These are phyloP conservation scores for Andinoacara biseriatus DNA, from an alignment of 2,113 vertebrate species.

Conservation along the genomic window DNA sequence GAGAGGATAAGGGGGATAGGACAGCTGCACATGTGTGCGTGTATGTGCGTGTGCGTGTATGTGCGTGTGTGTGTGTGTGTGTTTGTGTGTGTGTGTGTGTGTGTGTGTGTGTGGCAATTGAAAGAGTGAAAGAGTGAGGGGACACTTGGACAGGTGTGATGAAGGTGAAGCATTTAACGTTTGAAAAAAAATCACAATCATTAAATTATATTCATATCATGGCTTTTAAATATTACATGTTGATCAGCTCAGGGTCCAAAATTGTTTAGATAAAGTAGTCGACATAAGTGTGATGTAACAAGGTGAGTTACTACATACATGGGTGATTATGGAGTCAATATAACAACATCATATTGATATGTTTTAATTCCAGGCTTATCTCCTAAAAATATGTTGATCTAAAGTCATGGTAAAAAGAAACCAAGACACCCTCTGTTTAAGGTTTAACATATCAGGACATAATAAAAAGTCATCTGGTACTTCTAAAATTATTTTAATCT, in stretches of 20 bases:
- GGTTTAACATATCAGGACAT: no score
- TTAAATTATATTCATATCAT: neutral
- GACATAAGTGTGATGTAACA: no score
- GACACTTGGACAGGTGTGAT: neutral
- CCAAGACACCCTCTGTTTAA: no score
- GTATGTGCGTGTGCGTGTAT: no score
- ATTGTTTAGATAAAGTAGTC: accelerated
- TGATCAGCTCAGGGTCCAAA: neutral
- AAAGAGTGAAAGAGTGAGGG: no score
- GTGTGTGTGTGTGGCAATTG: no score
- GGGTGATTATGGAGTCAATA: neutral
- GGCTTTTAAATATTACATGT: neutral
- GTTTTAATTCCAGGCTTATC: neutral
- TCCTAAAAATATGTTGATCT: neutral
- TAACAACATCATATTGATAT: neutral
- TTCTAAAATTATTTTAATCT: no score
- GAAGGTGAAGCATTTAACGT: neutral
- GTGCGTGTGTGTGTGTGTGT: no score
- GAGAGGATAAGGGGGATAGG: no score
- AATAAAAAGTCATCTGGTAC: no score
- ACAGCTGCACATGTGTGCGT: no score
- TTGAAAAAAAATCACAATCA: neutral
- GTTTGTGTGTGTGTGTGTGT: no score
- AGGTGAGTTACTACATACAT: neutral
- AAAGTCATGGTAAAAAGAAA: neutral